A percentile compares a stretch with the other conserved stretches of the same genome.
Evolutionary conservation across 2,797 vertebrate genomes (phyloP).

Genomic region (Knipowitschia caucasica): DNA sequence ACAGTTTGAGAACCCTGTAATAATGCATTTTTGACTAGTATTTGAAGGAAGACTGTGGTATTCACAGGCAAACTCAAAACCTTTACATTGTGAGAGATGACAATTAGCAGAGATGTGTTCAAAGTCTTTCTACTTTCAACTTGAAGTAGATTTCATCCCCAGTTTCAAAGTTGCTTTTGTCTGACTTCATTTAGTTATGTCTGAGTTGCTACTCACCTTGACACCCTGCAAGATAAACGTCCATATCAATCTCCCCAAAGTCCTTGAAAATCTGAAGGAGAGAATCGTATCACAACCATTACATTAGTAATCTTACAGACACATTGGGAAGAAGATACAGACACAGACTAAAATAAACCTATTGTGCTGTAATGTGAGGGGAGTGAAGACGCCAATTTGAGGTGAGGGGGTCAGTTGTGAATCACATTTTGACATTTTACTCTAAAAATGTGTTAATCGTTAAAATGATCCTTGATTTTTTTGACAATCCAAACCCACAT

Average conservation of each 20-base stretch:
- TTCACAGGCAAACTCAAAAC: conserved; percentile 6
- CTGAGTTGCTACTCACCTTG: conserved; percentile 72
- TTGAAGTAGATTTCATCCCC: neutral
- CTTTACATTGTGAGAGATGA: neutral
- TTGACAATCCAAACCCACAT: too few species aligned
- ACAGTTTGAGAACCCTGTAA: too few species aligned
- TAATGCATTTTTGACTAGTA: too few species aligned
- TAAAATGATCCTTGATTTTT: too few species aligned
- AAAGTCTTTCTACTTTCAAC: neutral
- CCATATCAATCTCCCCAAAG: conserved; percentile 84
- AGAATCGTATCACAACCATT: neutral
- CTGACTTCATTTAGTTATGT: conserved; percentile 27
- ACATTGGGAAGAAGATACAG: neutral
- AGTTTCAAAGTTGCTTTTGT: conserved; percentile 31
- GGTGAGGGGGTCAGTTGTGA: too few species aligned
- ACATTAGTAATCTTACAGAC: neutral
- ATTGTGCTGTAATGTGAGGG: too few species aligned
- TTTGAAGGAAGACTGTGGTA: too few species aligned
- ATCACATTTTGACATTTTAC: too few species aligned
- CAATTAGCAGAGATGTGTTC: neutral
- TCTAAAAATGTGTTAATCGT: too few species aligned
- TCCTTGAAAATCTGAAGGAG: conserved; percentile 83
- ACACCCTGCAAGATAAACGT: conserved; percentile 82
- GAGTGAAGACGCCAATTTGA: too few species aligned
- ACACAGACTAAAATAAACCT: neutral